Conservation (phyloP, 2,888 invertebrate species). For the Agriopis aurantiaria region DNA sequence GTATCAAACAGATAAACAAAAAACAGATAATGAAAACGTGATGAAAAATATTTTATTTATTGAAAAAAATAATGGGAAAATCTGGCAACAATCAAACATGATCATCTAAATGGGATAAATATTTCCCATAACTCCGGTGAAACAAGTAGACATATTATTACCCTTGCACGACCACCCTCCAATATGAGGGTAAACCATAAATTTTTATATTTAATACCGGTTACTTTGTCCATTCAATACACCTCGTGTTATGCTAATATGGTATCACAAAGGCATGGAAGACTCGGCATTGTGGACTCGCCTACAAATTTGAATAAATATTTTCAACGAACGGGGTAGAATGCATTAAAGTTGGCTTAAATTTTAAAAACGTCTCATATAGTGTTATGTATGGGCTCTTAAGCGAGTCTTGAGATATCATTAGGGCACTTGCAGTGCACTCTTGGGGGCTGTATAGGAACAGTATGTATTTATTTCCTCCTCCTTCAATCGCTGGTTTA, state of each 20-base stretch:
- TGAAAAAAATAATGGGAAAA: background rate
- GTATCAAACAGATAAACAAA: no score
- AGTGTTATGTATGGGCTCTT: conserved; percentile 84
- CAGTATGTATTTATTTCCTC: conserved; percentile 22
- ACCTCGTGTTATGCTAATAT: conserved; percentile 81
- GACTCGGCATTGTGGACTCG: conserved; percentile 71
- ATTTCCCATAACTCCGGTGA: conserved; percentile 65
- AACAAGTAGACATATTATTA: conserved; percentile 74
- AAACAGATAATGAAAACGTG: no score
- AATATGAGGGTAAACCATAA: conserved; percentile 81
- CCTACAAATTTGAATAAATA: conserved; percentile 85
- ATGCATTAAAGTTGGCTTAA: conserved; percentile 84
- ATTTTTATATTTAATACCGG: conserved; percentile 78
- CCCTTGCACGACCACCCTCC: conserved; percentile 73
- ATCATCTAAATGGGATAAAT: conserved; percentile 60
- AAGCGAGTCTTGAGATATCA: conserved; percentile 84
- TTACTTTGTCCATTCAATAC: conserved; percentile 81
- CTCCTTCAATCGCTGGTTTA: background rate
- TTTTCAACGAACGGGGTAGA: conserved; percentile 81
- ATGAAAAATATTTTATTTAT: no score
- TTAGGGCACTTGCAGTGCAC: conserved; percentile 76
- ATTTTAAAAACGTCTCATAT: conserved; percentile 85
- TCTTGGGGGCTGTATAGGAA: conserved; percentile 51
- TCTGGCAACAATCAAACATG: conserved; percentile 20
- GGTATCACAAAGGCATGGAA: conserved; percentile 70